phyloP scores from a whole-genome alignment of 2,113 vertebrate genomes.

The Zosterops japonicus region DNA sequence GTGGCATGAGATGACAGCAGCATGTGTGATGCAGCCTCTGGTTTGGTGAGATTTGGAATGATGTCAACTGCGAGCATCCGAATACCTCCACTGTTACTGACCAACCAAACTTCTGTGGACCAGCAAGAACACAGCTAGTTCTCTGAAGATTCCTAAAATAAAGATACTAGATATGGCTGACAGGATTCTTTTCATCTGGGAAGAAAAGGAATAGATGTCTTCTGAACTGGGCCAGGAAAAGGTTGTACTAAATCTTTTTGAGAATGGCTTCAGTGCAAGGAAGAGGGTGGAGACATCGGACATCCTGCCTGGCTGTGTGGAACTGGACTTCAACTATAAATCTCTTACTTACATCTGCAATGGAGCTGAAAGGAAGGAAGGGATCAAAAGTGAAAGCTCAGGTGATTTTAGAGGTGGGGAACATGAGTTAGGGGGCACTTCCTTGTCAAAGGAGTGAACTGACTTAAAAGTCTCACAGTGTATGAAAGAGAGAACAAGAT shows the following conservation, averaged over 20 bases:
- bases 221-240: background rate
- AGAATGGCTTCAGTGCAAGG: background rate
- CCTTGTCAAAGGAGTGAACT: background rate
- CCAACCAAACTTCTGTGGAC: background rate
- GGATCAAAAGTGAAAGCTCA: slow-evolving; percentile 2
- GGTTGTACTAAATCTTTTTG: slow-evolving; percentile 3
- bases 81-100: accelerated
- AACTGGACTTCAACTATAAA: background rate
- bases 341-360: background rate
- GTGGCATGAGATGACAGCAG: background rate
- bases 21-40: background rate
- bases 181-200: background rate
- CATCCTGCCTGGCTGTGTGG: background rate
- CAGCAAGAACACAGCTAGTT: background rate
- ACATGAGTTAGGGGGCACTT: background rate
- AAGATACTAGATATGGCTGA: background rate
- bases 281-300: slow-evolving; percentile 21
- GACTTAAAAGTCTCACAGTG: background rate
- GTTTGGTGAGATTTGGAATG: background rate
- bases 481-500: background rate
- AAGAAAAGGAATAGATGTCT: background rate
- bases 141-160: background rate
- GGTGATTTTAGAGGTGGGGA: background rate
- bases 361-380: background rate
- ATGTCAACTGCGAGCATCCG: accelerated